Conservation (phyloP, 1,140 invertebrate species). For the Panagrolaimus sp. region DNA sequence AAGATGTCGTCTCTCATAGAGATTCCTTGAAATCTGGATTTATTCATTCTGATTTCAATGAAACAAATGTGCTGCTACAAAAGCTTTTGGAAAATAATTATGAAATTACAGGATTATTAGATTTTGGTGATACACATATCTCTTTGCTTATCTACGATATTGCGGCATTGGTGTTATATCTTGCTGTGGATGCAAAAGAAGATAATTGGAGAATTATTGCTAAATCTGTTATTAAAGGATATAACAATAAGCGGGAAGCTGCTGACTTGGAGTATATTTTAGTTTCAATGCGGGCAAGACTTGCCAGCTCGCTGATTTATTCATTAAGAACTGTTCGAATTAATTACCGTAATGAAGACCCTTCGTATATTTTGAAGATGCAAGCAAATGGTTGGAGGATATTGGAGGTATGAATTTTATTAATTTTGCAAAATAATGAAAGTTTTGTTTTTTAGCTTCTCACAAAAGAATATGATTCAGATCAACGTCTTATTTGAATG, state of each 20-base stretch:
- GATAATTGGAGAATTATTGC: not conserved
- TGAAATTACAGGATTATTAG: not conserved
- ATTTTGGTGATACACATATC: not conserved
- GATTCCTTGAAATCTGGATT: not conserved
- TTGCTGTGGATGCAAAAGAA: not conserved
- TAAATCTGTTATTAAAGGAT: not conserved
- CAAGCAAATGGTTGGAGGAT: not conserved
- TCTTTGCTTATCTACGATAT: slow-evolving; percentile 11
- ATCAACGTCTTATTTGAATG: too few species aligned
- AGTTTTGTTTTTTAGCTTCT: too few species aligned
- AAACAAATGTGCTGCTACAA: not conserved
- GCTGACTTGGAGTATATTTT: not conserved
- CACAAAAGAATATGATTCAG: too few species aligned
- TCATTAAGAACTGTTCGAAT: not conserved
- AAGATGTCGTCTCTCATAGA: not conserved
- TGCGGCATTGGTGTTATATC: not conserved
- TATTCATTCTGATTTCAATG: slow-evolving; percentile 7
- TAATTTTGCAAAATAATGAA: too few species aligned
- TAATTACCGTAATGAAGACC: slow-evolving; percentile 11
- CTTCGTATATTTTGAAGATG: not conserved
- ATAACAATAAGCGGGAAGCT: not conserved
- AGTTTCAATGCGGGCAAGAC: not conserved
- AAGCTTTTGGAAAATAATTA: not conserved
- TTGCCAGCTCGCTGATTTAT: not conserved
- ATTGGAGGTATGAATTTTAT: not conserved